Base-by-base conservation (phyloP, 2,797 vertebrate genomes). In the Cirrhinus molitorella region DNA sequence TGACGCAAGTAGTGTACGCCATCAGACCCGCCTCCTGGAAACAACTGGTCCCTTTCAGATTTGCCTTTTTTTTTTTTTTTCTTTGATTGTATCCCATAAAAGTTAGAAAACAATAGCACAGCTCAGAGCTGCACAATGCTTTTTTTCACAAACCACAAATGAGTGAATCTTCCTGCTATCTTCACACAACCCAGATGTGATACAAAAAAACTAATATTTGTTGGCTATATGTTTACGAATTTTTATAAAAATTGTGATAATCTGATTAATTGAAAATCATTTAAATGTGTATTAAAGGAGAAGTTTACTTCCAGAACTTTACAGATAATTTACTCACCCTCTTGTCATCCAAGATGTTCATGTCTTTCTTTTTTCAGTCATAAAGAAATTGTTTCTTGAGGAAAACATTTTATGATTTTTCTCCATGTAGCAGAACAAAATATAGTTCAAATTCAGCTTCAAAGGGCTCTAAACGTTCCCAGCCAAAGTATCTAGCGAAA, bases 41-140 rank as follows among this genome's bases (percentile, higher is more conserved):
- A 81, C 81, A 78, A 87, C 90, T 89, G 89, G 79, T 87, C 81
- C 68, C 86, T 88, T 89, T 88, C 66, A 87, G 61, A 61, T 55
- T 34, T 81, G 67, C 28, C 7, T 23, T 90, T 88, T 90, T 81
- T 91, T 86, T 83, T 84, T 83, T 84, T 79, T 80, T 80, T 77
- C 68, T 78, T 85, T 45, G 79, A 84, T 81, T 83, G 28, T 63
- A 85, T 91, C 25, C 86, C 25, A 61, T 86, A 79, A 72, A 85
- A 53, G 71, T 86, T 87, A 3, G 71, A 55, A 90, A 89, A 94
- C 93, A 95, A 94, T 93, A 90, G 93, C 80, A 90, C 91, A 90
- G 89, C 91, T 94, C 92, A 93, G 88, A 87, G 91, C 90, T 89
- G 88, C 93, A 93, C 92, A 92, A 92, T 91, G 90, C 88, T 55